These are phyloP conservation scores for Pterois miles DNA, from an alignment of 2,797 vertebrate species.

Conservation along the genomic window DNA sequence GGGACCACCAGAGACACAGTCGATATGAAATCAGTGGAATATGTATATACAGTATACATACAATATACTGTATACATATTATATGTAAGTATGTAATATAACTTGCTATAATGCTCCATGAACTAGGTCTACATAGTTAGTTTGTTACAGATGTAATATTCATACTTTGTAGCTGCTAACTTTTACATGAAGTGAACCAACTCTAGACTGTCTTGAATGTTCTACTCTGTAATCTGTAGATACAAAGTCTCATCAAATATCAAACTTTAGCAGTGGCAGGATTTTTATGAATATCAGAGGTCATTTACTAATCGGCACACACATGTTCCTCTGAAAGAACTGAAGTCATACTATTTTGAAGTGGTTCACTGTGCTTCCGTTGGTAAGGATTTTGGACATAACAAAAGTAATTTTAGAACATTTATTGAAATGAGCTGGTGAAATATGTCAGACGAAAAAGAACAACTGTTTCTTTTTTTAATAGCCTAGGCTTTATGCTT, in stretches of 20 bases:
- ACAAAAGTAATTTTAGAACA: not conserved
- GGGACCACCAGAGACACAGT: no score
- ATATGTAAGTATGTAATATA: not conserved
- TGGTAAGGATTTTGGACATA: accelerated
- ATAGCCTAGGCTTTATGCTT: accelerated
- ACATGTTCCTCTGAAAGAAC: not conserved
- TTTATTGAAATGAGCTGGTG: not conserved
- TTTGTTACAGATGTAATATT: not conserved
- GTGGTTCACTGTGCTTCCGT: not conserved
- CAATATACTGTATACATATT: no score
- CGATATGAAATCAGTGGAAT: no score
- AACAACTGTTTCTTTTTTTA: not conserved
- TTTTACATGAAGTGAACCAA: no score
- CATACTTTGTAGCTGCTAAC: not conserved
- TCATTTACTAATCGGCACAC: not conserved
- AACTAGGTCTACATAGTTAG: not conserved
- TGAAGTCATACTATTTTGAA: not conserved
- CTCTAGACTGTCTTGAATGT: no score
- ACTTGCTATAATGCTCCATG: not conserved
- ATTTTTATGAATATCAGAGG: not conserved
- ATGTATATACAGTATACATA: no score
- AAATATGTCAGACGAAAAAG: not conserved
- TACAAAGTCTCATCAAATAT: not conserved
- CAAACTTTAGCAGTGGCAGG: no score
- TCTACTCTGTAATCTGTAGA: not conserved